Evolutionary conservation across 2,888 invertebrate species (phyloP).

Genomic region (Allophyes oxyacanthae): DNA sequence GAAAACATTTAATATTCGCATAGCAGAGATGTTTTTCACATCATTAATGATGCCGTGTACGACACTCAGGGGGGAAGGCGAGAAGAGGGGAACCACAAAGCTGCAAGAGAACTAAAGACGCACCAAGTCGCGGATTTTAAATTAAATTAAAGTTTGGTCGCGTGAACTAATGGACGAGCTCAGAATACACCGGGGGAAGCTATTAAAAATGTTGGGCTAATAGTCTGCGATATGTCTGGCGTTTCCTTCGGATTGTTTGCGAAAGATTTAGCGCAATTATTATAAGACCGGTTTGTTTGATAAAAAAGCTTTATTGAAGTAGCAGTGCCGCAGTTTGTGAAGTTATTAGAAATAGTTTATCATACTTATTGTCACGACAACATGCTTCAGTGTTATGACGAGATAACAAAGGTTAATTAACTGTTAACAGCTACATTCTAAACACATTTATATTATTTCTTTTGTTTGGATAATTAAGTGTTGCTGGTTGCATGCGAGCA

Average conservation of each 20-base stretch:
- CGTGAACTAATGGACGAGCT: slow-evolving; percentile 44
- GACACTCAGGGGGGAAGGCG: neutral
- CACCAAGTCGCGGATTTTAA: slow-evolving; percentile 39
- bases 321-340: too few relatives aligned
- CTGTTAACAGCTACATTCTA: too few relatives aligned
- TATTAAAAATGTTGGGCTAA: slow-evolving; percentile 52
- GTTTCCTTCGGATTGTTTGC: slow-evolving; percentile 1
- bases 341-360: too few relatives aligned
- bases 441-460: too few relatives aligned
- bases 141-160: slow-evolving; percentile 53
- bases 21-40: slow-evolving; percentile 12
- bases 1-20: slow-evolving; percentile 6
- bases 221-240: slow-evolving; percentile 32
- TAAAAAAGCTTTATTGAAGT: too few relatives aligned
- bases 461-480: too few relatives aligned
- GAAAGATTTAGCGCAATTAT: neutral
- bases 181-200: slow-evolving; percentile 36
- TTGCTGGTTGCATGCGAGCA: too few relatives aligned
- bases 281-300: too few relatives aligned
- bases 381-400: too few relatives aligned
- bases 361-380: too few relatives aligned
- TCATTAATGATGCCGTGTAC: slow-evolving; percentile 25
- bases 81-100: slow-evolving; percentile 11
- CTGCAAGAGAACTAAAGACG: slow-evolving; percentile 19
- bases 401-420: too few relatives aligned